Evolutionary conservation across 2,888 invertebrate species (phyloP).

Genomic region (Synanthedon myopaeformis): DNA sequence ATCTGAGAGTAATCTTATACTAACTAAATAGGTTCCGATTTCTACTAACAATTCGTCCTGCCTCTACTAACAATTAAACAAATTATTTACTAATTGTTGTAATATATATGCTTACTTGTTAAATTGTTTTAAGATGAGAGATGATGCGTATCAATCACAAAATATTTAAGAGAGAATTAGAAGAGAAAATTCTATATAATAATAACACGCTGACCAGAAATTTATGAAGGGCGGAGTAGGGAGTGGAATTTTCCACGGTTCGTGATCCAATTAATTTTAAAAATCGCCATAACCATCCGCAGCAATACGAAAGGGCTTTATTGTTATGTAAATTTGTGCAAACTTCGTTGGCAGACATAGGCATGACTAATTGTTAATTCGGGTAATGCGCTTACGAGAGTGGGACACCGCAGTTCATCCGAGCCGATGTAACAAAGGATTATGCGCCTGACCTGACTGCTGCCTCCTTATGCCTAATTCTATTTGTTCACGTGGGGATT

Average conservation of each 20-base stretch:
- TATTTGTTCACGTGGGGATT: slow-evolving; percentile 7
- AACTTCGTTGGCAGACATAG: slow-evolving; percentile 61
- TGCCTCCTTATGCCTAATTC: slow-evolving; percentile 5
- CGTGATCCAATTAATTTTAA: slow-evolving; percentile 66
- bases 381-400: slow-evolving; percentile 60
- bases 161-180: too few relatives aligned
- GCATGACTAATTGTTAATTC: slow-evolving; percentile 71
- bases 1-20: too few relatives aligned
- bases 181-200: background rate
- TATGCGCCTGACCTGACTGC: slow-evolving; percentile 21
- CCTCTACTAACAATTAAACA: background rate
- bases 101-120: too few relatives aligned
- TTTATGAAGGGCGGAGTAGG: slow-evolving; percentile 22
- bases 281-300: slow-evolving; percentile 55
- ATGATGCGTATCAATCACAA: slow-evolving; percentile 1
- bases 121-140: slow-evolving; percentile 1
- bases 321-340: slow-evolving; percentile 69
- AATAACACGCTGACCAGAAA: slow-evolving; percentile 35
- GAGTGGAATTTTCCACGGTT: slow-evolving; percentile 53
- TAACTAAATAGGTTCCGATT: slow-evolving; percentile 2
- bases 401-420: slow-evolving; percentile 20
- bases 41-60: background rate
- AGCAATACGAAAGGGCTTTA: slow-evolving; percentile 48
- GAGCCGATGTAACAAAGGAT: slow-evolving; percentile 18
- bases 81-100: too few relatives aligned